A percentile compares a stretch with the other conserved stretches of the same genome.
These are phyloP conservation scores for Novumbra hubbsi DNA, from an alignment of 2,797 vertebrate species.

Conservation along the genomic window DNA sequence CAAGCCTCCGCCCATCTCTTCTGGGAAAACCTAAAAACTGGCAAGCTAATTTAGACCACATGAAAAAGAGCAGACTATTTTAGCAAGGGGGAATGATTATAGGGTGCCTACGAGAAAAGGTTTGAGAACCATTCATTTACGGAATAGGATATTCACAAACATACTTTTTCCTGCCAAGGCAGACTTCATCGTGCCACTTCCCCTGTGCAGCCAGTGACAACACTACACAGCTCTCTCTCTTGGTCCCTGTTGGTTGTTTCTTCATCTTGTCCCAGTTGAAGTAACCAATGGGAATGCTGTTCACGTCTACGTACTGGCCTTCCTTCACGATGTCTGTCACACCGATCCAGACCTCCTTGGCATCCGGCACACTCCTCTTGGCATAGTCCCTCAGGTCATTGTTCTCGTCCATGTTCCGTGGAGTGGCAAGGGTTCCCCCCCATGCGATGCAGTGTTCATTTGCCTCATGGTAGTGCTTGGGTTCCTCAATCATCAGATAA, in stretches of 20 bases:
- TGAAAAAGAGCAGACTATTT: no score
- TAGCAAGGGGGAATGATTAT: no score
- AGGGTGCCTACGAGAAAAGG: no score
- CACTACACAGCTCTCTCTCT: constrained; percentile 87
- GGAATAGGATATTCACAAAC: constrained; percentile 95
- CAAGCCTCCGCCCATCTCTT: no score
- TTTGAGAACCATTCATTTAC: no score
- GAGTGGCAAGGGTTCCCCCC: constrained; percentile 89
- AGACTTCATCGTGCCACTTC: constrained; percentile 91
- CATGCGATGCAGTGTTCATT: constrained; percentile 96
- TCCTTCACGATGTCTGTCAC: constrained; percentile 90
- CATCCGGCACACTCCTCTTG: constrained; percentile 77
- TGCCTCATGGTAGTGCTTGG: constrained; percentile 91
- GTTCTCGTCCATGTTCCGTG: constrained; percentile 82
- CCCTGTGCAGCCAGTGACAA: constrained; percentile 86
- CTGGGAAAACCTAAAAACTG: no score
- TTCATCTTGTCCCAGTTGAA: constrained; percentile 90
- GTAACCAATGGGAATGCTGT: constrained; percentile 82
- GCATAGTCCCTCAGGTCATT: constrained; percentile 83
- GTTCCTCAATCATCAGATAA: constrained; percentile 83
- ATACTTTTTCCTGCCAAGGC: constrained; percentile 88
- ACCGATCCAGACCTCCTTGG: constrained; percentile 91
- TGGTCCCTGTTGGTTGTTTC: constrained; percentile 88
- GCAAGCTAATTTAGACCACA: no score
- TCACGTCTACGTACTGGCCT: constrained; percentile 93